These are phyloP conservation scores for Eupeodes corollae DNA, from an alignment of 1,140 invertebrate species.

Conservation along the genomic window DNA sequence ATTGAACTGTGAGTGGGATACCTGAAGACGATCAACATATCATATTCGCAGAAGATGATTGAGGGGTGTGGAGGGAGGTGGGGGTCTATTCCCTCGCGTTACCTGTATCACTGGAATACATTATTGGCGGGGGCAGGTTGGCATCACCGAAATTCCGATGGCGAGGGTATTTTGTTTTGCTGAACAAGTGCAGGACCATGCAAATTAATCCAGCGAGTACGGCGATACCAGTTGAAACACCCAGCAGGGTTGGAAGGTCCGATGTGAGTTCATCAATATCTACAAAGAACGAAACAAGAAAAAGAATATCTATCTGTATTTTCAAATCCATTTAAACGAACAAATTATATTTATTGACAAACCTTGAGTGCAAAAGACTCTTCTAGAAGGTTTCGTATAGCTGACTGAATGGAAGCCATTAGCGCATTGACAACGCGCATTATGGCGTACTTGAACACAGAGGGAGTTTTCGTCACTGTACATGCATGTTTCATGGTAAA, in stretches of 20 bases:
- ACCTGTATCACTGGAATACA: slow-evolving; percentile 73
- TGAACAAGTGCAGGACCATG: slow-evolving; percentile 74
- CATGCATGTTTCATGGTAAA: slow-evolving; percentile 65
- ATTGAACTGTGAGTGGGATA: slow-evolving; percentile 50
- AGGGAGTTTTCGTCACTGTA: slow-evolving; percentile 65
- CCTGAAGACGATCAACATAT: slow-evolving; percentile 34
- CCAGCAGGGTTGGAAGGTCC: slow-evolving; percentile 68
- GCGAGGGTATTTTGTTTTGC: slow-evolving; percentile 53
- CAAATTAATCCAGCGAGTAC: slow-evolving; percentile 72
- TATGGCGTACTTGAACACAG: slow-evolving; percentile 71
- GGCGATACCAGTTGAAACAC: slow-evolving; percentile 67
- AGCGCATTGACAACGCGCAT: slow-evolving; percentile 72
- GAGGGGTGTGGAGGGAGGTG: not conserved
- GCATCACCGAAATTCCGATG: slow-evolving; percentile 69
- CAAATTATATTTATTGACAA: not conserved
- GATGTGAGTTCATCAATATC: slow-evolving; percentile 70
- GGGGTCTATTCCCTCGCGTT: slow-evolving; percentile 8
- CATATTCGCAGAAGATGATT: slow-evolving; percentile 6
- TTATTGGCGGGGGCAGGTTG: slow-evolving; percentile 64
- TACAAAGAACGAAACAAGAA: slow-evolving; percentile 29
- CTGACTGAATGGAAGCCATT: slow-evolving; percentile 64
- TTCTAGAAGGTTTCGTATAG: slow-evolving; percentile 57
- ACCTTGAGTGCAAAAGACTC: slow-evolving; percentile 74
- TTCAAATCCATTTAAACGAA: not conserved
- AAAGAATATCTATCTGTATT: no score